Evolutionary conservation across 2,113 vertebrate species (phyloP), one percentile per base, ranked within the genome.

Genomic region (Sphaerodactylus townsendi): DNA sequence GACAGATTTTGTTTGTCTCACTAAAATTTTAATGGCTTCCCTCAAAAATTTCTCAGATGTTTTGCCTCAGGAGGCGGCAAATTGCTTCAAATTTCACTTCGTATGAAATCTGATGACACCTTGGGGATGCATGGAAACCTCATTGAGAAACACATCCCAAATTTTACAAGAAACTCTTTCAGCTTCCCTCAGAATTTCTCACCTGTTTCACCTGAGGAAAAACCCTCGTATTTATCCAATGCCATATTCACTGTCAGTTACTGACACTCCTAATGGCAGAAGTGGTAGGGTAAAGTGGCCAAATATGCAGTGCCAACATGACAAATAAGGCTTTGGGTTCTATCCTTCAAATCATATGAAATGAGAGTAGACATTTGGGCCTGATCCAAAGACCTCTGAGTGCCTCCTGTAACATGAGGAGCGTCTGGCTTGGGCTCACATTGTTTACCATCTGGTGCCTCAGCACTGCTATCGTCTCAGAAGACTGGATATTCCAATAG

Each of bases 381-480:
- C 13, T 70, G 28, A 84, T 44, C 65, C 62, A 17, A 77, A 70
- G 50, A 59, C 65, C 37, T 44, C 65, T 15, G 48, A 56, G 10
- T n/a, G n/a, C 37, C 30, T 70, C 65, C 35, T 77, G 64, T 68
- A 77, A 46, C 37, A 2, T 17, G 48, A 82, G 53, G n/a, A 74
- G 53, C 10, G 37, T 35, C 64, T 62, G 80, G 50, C 53, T 72
- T 73, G 80, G 33, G 17, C 53, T 70, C 80, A 70, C 1, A 1
- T 3, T 75, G 76, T 50, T 77, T 56, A 39, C 17, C 33, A 76
- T n/a, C 33, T 74, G 4, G 41, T 0, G 0, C 72, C 53, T 37
- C 1, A 11, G 46, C 62, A 35, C 1, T 0, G 50, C 7, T 59
- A 10, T 13, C 33, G 50, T 10, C 53, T 70, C 6, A 0, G 28